Percentiles rank a stretch among this genome's conserved stretches.
phyloP scores from a whole-genome alignment of 2,113 vertebrate genomes.

The Riparia riparia region DNA sequence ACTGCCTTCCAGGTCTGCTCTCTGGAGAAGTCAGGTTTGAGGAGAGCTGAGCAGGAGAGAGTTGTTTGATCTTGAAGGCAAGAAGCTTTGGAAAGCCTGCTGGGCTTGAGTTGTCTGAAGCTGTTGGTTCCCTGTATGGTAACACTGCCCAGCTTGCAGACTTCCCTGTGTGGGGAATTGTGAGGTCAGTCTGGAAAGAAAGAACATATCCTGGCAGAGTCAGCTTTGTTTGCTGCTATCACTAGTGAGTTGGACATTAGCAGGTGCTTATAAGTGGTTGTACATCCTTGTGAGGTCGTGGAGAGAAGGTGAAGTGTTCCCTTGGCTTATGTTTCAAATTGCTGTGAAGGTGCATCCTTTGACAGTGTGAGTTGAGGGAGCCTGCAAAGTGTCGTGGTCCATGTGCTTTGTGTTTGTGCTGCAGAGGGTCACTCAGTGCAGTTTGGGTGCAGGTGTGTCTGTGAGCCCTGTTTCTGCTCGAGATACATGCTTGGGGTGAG shows the following conservation, averaged over 20 bases:
- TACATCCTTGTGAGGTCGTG: fast-evolving
- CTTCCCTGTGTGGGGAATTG: fast-evolving
- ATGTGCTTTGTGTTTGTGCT: neutral
- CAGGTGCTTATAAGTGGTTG: neutral
- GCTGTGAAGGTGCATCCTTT: neutral
- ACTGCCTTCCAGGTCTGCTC: neutral
- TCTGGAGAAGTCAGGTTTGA: neutral
- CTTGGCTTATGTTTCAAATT: neutral
- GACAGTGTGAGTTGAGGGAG: neutral
- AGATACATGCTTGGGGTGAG: neutral
- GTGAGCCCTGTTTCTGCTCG: neutral
- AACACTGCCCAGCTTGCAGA: neutral
- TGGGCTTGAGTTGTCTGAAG: neutral
- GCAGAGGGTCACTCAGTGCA: fast-evolving
- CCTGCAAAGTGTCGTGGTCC: neutral
- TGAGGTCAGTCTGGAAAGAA: neutral
- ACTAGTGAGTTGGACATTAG: neutral
- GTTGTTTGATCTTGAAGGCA: neutral
- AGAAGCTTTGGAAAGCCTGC: neutral
- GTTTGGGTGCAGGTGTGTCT: neutral
- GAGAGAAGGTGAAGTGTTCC: neutral
- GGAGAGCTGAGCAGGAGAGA: neutral
- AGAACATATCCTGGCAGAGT: neutral
- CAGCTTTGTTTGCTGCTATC: neutral
- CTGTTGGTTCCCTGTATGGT: neutral